Evolutionary conservation across 2,888 invertebrate genomes (phyloP).

Genomic region (Gerris lacustris): DNA sequence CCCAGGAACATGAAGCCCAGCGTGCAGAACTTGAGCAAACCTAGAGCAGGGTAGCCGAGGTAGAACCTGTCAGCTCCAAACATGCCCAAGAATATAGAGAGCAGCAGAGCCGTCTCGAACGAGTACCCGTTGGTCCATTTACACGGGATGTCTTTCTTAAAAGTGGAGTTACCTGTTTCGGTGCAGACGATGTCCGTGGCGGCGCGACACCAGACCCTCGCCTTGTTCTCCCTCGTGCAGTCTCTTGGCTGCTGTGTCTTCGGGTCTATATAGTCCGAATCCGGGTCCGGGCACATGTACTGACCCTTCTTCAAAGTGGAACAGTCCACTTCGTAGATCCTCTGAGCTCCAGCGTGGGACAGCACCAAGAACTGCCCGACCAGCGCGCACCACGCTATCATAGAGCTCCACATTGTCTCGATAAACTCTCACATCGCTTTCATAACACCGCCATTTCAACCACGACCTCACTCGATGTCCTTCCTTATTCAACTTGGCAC

Average conservation of each 20-base stretch:
- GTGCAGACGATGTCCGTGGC: slow-evolving; percentile 71
- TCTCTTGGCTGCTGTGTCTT: slow-evolving; percentile 77
- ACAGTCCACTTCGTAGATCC: slow-evolving; percentile 43
- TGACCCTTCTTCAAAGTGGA: slow-evolving; percentile 63
- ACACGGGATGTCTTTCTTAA: slow-evolving; percentile 71
- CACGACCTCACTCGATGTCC: no score
- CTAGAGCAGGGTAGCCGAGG: slow-evolving; percentile 93
- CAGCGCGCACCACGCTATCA: no score
- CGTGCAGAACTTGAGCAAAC: slow-evolving; percentile 86
- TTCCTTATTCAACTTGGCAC: no score
- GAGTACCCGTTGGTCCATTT: slow-evolving; percentile 97
- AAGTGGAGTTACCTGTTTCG: slow-evolving; percentile 65
- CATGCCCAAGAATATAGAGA: slow-evolving; percentile 96
- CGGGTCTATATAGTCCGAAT: slow-evolving; percentile 60
- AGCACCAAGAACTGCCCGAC: no score
- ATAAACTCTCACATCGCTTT: no score
- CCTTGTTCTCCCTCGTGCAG: slow-evolving; percentile 66
- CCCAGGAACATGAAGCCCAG: slow-evolving; percentile 93
- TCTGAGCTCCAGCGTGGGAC: slow-evolving; percentile 2
- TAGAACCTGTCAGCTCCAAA: slow-evolving; percentile 96
- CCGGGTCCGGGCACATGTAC: slow-evolving; percentile 69
- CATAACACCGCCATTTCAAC: no score
- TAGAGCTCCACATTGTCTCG: no score
- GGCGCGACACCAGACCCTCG: slow-evolving; percentile 69
- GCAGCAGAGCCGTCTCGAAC: slow-evolving; percentile 76